Evolutionary conservation across 2,113 vertebrate genomes (phyloP).

Genomic region (Heterotilapia buettikoferi): DNA sequence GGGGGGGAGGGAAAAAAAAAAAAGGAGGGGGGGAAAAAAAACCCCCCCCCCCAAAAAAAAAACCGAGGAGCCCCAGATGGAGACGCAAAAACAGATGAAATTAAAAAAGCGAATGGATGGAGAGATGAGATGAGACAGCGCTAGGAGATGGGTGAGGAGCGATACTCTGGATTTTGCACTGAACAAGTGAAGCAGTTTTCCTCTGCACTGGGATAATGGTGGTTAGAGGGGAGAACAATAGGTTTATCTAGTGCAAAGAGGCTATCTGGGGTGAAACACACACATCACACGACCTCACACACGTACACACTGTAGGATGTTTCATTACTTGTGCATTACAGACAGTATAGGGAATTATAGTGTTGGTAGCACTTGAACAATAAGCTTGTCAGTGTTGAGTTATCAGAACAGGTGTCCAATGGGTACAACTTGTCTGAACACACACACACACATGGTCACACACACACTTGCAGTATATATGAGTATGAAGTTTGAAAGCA

Average conservation of each 20-base stretch:
- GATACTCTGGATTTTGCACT: conserved; percentile 36
- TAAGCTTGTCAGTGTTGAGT: conserved; percentile 17
- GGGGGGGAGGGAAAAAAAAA: too few relatives aligned
- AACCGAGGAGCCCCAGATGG: conserved; percentile 47
- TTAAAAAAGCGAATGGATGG: conserved; percentile 8
- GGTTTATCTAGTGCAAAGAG: conserved; percentile 47
- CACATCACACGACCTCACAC: not conserved
- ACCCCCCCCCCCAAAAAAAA: not conserved
- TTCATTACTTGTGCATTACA: conserved; percentile 9
- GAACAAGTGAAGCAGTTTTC: conserved; percentile 32
- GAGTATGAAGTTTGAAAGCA: not conserved
- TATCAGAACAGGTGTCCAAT: conserved; percentile 40
- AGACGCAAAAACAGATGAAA: conserved; percentile 38
- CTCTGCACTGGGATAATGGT: conserved; percentile 25
- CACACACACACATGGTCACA: not conserved
- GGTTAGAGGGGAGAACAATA: conserved; percentile 55
- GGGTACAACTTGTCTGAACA: not conserved
- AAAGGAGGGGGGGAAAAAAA: too few relatives aligned
- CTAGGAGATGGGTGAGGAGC: conserved; percentile 33
- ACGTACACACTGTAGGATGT: not conserved
- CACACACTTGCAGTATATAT: not conserved
- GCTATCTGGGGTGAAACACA: conserved; percentile 28
- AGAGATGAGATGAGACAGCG: conserved; percentile 7
- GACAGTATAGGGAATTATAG: not conserved
- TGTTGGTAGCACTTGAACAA: conserved; percentile 20